These are phyloP conservation scores for Xestia c-nigrum DNA, from an alignment of 2,888 invertebrate genomes.

Conservation along the genomic window DNA sequence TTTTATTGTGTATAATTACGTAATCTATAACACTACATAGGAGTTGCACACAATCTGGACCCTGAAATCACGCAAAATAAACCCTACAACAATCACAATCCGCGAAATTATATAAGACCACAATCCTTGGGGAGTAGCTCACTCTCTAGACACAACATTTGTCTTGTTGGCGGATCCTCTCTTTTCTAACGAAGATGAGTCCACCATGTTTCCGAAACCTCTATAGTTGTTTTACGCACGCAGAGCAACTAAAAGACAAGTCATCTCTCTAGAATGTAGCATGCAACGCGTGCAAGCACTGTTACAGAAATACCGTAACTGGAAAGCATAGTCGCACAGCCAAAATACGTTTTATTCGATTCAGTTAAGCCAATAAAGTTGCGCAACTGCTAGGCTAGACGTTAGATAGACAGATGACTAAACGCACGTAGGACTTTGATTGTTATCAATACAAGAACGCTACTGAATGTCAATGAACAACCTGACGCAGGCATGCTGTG, in stretches of 20 bases:
- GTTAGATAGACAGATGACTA: not conserved
- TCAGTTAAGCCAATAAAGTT: not conserved
- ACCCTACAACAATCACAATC: not conserved
- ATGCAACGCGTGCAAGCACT: not conserved
- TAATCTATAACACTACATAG: not conserved
- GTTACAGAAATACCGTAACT: not conserved
- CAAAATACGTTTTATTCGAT: not conserved
- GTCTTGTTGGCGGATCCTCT: not conserved
- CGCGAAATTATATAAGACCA: not conserved
- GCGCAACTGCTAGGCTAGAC: not conserved
- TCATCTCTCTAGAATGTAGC: not conserved
- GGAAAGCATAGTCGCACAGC: not conserved
- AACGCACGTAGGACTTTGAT: not conserved
- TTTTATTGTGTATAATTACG: not conserved
- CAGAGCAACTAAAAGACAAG: not conserved
- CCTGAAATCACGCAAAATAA: not conserved
- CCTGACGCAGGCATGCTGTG: not conserved
- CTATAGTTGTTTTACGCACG: not conserved
- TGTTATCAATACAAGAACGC: not conserved
- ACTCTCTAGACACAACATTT: not conserved
- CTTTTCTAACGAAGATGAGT: not conserved
- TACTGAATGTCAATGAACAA: conserved; percentile 7
- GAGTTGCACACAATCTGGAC: not conserved
- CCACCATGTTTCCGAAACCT: not conserved
- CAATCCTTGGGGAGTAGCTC: not conserved